A percentile compares a stretch with the other conserved stretches of the same genome.
Conservation (phyloP, 2,888 invertebrate genomes). For the Himalopsyche anomala region DNA sequence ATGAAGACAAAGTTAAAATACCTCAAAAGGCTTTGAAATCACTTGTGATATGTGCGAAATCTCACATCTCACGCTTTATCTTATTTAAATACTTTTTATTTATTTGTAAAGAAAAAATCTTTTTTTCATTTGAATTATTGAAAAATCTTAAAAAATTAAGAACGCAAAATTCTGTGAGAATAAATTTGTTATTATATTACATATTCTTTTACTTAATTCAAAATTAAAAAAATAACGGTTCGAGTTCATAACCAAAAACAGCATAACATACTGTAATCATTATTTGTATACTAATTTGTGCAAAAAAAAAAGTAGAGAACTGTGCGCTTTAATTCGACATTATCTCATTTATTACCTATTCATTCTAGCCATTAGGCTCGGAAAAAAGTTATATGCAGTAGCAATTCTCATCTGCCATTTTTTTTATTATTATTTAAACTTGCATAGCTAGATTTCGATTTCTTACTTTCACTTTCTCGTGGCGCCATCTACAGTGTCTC, state of each 20-base stretch:
- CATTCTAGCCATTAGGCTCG: neutral
- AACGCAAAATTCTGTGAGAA: too few relatives aligned
- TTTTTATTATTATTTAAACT: neutral
- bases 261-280: neutral
- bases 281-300: too few relatives aligned
- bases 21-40: too few relatives aligned
- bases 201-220: neutral
- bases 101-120: too few relatives aligned
- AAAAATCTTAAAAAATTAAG: too few relatives aligned
- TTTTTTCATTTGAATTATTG: too few relatives aligned
- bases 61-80: too few relatives aligned
- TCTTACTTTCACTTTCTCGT: conserved; percentile 39
- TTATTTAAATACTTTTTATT: too few relatives aligned
- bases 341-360: neutral
- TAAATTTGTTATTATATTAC: neutral
- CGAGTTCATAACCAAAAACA: neutral
- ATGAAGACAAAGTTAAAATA: too few relatives aligned
- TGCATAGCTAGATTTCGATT: conserved; percentile 8
- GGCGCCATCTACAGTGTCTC: conserved; percentile 11
- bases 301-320: too few relatives aligned
- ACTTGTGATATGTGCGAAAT: too few relatives aligned
- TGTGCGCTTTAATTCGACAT: neutral
- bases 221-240: neutral
- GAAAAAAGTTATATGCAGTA: neutral
- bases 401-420: neutral